These are phyloP conservation scores for Drosophila histrio DNA, from an alignment of 2,888 invertebrate genomes.

Conservation along the genomic window DNA sequence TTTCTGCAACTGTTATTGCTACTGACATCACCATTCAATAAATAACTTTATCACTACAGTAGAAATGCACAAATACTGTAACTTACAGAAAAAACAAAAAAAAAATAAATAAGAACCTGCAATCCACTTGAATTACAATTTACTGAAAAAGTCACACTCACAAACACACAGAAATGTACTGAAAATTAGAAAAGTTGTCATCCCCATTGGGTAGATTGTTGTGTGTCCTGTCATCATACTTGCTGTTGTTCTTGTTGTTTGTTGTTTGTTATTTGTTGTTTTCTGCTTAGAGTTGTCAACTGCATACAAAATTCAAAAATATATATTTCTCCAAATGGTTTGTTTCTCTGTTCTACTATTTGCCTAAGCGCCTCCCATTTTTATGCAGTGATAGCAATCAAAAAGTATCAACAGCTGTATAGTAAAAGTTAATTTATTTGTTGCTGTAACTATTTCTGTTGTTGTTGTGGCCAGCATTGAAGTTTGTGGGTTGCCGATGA, in stretches of 20 bases:
- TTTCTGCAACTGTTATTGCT: too few species aligned
- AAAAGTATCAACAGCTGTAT: slow-evolving; percentile 59
- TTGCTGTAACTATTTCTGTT: slow-evolving; percentile 5
- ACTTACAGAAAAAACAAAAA: slow-evolving; percentile 8
- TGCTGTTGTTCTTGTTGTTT: background rate
- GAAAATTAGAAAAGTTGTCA: slow-evolving; percentile 50
- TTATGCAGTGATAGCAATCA: slow-evolving; percentile 46
- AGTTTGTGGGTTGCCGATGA: slow-evolving; percentile 26
- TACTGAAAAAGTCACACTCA: background rate
- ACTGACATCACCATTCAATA: background rate
- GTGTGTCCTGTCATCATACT: slow-evolving; percentile 2
- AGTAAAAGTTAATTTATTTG: slow-evolving; percentile 55
- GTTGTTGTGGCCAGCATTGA: slow-evolving; percentile 6
- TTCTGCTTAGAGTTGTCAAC: slow-evolving; percentile 33
- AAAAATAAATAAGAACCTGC: background rate
- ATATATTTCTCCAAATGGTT: slow-evolving; percentile 2
- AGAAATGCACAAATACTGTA: background rate
- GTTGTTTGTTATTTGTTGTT: background rate
- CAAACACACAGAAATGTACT: background rate
- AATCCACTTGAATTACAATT: background rate
- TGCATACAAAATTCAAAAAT: slow-evolving; percentile 33
- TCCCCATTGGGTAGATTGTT: slow-evolving; percentile 27
- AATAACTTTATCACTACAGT: background rate
- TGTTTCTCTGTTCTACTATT: background rate
- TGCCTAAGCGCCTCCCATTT: slow-evolving; percentile 15